Evolutionary conservation across 2,888 invertebrate species (phyloP).

Genomic region (Eupithecia inturbata): DNA sequence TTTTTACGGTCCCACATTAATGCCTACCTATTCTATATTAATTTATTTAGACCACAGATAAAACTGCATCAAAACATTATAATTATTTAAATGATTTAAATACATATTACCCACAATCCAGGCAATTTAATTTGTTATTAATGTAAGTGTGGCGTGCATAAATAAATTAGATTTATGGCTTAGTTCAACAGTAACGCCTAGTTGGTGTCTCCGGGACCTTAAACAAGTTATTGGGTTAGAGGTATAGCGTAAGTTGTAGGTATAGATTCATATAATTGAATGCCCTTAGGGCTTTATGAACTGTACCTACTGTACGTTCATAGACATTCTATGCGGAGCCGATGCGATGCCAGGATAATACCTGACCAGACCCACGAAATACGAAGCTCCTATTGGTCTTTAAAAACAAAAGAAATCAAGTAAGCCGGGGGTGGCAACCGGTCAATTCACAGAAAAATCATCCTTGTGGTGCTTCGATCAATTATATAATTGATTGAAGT

Average conservation of each 20-base stretch:
- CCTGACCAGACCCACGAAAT: no score
- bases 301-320: neutral
- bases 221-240: neutral
- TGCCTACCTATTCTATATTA: neutral
- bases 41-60: neutral
- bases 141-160: slow-evolving; percentile 57
- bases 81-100: slow-evolving; percentile 41
- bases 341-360: no score
- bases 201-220: slow-evolving; percentile 27
- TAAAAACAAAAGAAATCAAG: no score
- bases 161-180: slow-evolving; percentile 56
- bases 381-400: no score
- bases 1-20: neutral
- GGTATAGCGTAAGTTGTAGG: slow-evolving; percentile 5
- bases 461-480: no score
- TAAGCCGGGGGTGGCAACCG: no score
- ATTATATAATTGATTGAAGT: no score
- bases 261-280: slow-evolving; percentile 15
- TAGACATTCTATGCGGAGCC: no score
- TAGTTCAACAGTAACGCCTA: slow-evolving; percentile 42
- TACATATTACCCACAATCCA: slow-evolving; percentile 39
- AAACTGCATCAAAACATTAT: slow-evolving; percentile 21
- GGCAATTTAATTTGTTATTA: slow-evolving; percentile 56
- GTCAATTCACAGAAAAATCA: no score
- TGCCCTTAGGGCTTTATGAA: neutral